These are phyloP conservation scores for Agonopterix heracliana DNA, from an alignment of 2,888 invertebrate genomes.

Conservation along the genomic window DNA sequence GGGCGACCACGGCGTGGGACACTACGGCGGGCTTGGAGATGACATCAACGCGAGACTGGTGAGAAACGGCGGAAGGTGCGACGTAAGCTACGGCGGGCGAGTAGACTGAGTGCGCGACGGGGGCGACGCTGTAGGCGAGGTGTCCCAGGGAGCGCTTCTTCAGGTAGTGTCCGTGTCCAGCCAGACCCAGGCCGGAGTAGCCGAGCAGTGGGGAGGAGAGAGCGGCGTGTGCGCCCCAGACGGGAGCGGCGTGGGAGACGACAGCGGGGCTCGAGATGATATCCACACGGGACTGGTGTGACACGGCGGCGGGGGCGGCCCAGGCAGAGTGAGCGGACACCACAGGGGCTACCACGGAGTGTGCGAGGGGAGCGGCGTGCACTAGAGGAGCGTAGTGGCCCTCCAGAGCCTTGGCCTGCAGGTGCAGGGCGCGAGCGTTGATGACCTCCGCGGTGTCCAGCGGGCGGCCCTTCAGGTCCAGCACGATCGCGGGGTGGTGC, in stretches of 20 bases:
- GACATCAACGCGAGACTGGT: constrained; percentile 24
- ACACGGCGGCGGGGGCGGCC: constrained; percentile 55
- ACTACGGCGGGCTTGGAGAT: constrained; percentile 31
- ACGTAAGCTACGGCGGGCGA: constrained; percentile 11
- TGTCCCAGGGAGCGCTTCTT: constrained; percentile 34
- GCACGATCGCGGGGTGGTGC: constrained; percentile 59
- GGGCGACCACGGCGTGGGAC: constrained; percentile 26
- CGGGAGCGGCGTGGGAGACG: constrained; percentile 19
- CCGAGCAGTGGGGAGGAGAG: constrained; percentile 22
- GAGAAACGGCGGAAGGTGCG: constrained; percentile 22
- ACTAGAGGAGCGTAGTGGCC: constrained; percentile 11
- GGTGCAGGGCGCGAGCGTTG: constrained; percentile 63
- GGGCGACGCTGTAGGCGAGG: constrained; percentile 15
- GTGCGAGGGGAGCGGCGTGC: constrained; percentile 19
- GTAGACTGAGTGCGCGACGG: constrained; percentile 2
- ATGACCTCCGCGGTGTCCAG: constrained; percentile 70
- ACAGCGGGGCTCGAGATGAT: constrained; percentile 41
- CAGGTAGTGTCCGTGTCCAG: constrained; percentile 38
- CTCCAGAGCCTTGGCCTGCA: constrained; percentile 22
- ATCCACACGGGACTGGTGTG: constrained; percentile 64
- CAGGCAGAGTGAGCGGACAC: constrained; percentile 30
- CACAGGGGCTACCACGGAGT: constrained; percentile 18
- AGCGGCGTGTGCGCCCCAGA: constrained; percentile 19
- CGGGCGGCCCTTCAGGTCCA: constrained; percentile 66
- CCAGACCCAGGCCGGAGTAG: constrained; percentile 22